A percentile compares a stretch with the other conserved stretches of the same genome.
Conservation (phyloP, 2,797 vertebrate genomes). For the Jordanella pulchra region DNA sequence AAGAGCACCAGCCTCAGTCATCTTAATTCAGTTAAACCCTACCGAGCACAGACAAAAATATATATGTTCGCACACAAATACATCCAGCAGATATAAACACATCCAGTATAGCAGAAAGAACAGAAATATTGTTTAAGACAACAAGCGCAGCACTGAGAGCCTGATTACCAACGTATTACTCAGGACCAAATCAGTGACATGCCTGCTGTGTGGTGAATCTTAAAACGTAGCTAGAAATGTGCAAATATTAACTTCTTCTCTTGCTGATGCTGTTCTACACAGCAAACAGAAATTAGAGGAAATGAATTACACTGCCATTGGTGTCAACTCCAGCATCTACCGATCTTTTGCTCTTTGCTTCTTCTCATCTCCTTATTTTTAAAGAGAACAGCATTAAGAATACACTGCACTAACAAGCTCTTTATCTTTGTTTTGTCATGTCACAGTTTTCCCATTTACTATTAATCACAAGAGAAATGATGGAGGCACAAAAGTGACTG, state of each 20-base stretch:
- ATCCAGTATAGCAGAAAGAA: background rate
- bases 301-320: background rate
- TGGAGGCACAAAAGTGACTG: background rate
- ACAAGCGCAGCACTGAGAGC: conserved; percentile 20
- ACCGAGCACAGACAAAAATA: conserved; percentile 38
- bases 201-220: conserved; percentile 5
- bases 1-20: conserved; percentile 70
- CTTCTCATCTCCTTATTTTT: background rate
- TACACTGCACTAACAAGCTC: background rate
- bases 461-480: background rate
- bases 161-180: conserved; percentile 64
- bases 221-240: background rate
- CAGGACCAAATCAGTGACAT: conserved; percentile 51
- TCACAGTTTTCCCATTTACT: background rate
- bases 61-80: conserved; percentile 18
- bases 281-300: background rate
- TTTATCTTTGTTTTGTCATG: background rate
- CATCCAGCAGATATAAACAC: background rate
- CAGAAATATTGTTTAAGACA: conserved; percentile 1
- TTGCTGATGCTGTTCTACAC: background rate
- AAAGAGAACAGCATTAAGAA: background rate
- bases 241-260: background rate
- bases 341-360: background rate
- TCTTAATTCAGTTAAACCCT: conserved; percentile 76
- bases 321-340: background rate